A percentile compares a stretch with the other conserved stretches of the same genome.
Evolutionary conservation across 2,113 vertebrate genomes (phyloP).

Genomic region (Syngnathoides biaculeatus): DNA sequence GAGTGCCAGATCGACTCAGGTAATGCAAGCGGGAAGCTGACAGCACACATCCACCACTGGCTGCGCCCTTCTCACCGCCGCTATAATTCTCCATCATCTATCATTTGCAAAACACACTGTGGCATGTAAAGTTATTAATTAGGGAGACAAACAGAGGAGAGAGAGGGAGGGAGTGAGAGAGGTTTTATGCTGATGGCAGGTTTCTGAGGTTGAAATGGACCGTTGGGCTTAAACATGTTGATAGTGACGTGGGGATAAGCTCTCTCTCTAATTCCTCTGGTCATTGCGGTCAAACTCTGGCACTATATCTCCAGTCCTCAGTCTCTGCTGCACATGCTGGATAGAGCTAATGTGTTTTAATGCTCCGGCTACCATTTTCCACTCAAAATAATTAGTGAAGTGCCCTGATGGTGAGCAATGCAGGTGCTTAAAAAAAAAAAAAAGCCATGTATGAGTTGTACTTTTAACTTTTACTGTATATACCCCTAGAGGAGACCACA

Average conservation of each 20-base stretch:
- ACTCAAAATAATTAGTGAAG: conserved; percentile 9
- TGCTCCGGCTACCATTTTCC: conserved; percentile 3
- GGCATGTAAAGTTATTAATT: conserved; percentile 71
- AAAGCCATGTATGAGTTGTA: background rate
- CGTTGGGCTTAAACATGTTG: conserved; percentile 56
- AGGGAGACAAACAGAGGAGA: conserved; percentile 65
- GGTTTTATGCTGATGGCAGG: conserved; percentile 59
- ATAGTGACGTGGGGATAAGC: conserved; percentile 63
- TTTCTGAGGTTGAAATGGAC: conserved; percentile 61
- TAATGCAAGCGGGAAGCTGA: conserved; percentile 65
- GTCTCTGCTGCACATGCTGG: conserved; percentile 14
- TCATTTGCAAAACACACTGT: conserved; percentile 67
- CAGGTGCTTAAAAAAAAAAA: conserved; percentile 6
- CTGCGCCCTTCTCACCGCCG: conserved; percentile 54
- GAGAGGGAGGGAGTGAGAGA: conserved; percentile 49
- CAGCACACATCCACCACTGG: conserved; percentile 61
- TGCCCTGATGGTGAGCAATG: conserved; percentile 4
- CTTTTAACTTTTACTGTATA: background rate
- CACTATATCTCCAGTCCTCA: conserved; percentile 27
- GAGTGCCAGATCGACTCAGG: conserved; percentile 71
- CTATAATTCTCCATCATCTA: conserved; percentile 65
- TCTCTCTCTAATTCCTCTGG: conserved; percentile 57
- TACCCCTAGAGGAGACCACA: background rate
- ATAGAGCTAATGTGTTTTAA: conserved; percentile 13
- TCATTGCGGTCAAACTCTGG: conserved; percentile 46